Conservation (phyloP, 2,113 vertebrate genomes). For the Variabilichromis moorii region DNA sequence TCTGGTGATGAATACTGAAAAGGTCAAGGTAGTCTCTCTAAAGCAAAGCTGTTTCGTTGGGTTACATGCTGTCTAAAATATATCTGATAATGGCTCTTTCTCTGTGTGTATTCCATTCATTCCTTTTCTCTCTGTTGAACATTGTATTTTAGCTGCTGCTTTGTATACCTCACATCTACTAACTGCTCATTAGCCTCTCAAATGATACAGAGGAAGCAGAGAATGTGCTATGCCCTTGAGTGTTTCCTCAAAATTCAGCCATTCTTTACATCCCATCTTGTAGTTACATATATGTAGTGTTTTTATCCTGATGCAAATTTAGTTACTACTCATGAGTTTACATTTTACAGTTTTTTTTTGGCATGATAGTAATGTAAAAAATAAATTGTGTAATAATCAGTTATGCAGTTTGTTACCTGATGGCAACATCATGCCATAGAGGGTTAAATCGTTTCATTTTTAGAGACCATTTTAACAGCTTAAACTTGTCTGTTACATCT, state of each 20-base stretch:
- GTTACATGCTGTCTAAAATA: slow-evolving; percentile 60
- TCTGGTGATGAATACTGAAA: slow-evolving; percentile 76
- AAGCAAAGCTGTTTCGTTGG: slow-evolving; percentile 49
- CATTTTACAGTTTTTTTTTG: not conserved
- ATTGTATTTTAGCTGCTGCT: not conserved
- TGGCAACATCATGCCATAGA: not conserved
- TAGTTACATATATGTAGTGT: not conserved
- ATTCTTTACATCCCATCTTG: not conserved
- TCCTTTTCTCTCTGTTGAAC: not conserved
- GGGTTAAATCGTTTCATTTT: not conserved
- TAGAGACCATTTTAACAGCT: not conserved
- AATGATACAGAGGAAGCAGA: not conserved
- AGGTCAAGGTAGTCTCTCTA: slow-evolving; percentile 68
- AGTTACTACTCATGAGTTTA: not conserved
- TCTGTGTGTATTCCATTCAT: not conserved
- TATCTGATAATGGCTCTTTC: slow-evolving; percentile 35
- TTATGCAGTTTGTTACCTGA: not conserved
- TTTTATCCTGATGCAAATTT: not conserved
- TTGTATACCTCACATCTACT: not conserved
- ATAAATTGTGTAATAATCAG: not conserved
- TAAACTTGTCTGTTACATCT: not conserved
- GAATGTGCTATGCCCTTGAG: not conserved
- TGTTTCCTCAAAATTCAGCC: not conserved
- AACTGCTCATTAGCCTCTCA: slow-evolving; percentile 6
- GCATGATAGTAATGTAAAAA: not conserved